Evolutionary conservation across 2,888 invertebrate genomes (phyloP), one percentile per base, ranked within the genome.

Genomic region (Ectemnius cavifrons): DNA sequence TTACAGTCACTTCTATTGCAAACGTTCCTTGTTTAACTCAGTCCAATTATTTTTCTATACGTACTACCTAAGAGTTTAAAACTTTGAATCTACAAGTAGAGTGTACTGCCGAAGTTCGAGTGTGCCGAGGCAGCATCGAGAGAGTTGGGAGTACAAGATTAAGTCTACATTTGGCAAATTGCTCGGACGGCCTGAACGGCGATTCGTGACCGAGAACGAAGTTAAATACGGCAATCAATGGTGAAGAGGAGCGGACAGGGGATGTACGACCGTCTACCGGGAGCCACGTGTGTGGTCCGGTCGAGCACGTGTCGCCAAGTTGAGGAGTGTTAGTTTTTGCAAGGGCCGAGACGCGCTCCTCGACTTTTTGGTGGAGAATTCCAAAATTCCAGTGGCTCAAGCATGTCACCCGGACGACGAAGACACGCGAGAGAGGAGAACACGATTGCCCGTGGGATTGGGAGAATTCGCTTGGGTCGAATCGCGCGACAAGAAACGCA

Each of bases 241-340:
- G 63, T 68, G 68, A 72, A 69, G 76, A 76, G 67, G 72, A 67
- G 67, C 62, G 71, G 45, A 63, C 11, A 60, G 4, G 60, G 59
- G 60, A 67, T 63, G 71, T 60, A 57, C 49, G 59, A 62, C 45
- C 71, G 59, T 57, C 77, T 49, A 47, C 61, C 52, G n/a, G 59
- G 70, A 59, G 78, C 82, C 78, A 80, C 79, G 81, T 84, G 84
- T 84, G 84, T 83, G 84, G 84, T 83, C 84, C 63, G 58, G 45
- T 57, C 58, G 20, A 78, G 73, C 83, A 83, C 76, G 83, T 81
- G 83, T 82, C 77, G 75, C 27, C 61, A 59, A 28, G 64, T 74
- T 71, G 74, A 47, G 60, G 56, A 66, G 66, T 64, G 64, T 52
- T 58, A 28, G 67, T 82, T 84, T 84, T 84, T 84, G 63, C 57